A percentile compares a stretch with the other conserved stretches of the same genome.
Conservation (phyloP, 2,113 vertebrate species). For the Pardalotus punctatus region DNA sequence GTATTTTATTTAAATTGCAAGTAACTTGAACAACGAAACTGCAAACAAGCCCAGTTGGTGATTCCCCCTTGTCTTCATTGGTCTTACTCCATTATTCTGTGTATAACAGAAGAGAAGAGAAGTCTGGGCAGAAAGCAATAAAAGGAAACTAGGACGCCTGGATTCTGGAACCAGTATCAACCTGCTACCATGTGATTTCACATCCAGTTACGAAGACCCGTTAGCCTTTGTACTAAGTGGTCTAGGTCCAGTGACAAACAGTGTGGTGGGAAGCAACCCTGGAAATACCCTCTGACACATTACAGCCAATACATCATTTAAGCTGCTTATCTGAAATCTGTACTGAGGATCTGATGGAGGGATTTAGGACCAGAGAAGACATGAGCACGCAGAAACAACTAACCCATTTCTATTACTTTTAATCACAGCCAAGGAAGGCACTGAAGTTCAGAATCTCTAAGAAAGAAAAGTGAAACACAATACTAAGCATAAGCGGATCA, state of each 20-base stretch:
- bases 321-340: slow-evolving; percentile 7
- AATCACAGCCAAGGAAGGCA: not conserved
- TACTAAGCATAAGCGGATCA: not conserved
- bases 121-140: not conserved
- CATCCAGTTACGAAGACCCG: not conserved
- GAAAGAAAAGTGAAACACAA: not conserved
- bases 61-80: not conserved
- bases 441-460: not conserved
- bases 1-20: not conserved
- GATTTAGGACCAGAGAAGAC: not conserved
- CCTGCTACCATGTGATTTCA: not conserved
- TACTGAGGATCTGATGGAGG: not conserved
- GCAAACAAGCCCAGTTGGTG: not conserved
- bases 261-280: not conserved
- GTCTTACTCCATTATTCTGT: not conserved
- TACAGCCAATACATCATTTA: not conserved
- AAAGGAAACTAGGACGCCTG: not conserved
- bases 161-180: not conserved
- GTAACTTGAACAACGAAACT: not conserved
- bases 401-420: not conserved
- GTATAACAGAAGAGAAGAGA: not conserved
- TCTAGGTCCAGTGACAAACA: not conserved
- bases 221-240: not conserved
- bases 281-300: not conserved
- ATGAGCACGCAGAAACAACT: not conserved